Conservation (phyloP, 1,140 invertebrate species). For the Drosophila repleta region DNA sequence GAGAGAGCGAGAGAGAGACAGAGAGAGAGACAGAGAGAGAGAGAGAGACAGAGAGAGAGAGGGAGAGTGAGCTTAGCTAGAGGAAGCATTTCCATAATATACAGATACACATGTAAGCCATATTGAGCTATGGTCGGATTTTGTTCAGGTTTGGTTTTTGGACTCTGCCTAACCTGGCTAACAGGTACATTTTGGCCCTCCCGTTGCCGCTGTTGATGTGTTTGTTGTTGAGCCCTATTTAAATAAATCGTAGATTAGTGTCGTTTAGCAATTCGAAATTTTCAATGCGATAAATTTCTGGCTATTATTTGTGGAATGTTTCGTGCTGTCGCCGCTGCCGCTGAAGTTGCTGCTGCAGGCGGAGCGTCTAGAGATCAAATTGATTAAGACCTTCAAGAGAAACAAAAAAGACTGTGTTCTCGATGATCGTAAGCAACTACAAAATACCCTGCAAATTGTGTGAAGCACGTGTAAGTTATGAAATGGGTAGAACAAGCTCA, state of each 20-base stretch:
- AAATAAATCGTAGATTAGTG: conserved; percentile 80
- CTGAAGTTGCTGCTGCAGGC: not conserved
- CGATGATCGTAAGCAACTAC: not conserved
- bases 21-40: conserved; percentile 14
- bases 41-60: conserved; percentile 26
- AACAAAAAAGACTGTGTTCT: conserved; percentile 7
- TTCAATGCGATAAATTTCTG: conserved; percentile 39
- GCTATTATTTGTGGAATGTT: conserved; percentile 27
- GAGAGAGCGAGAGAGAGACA: not conserved
- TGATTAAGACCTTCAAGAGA: conserved; percentile 38
- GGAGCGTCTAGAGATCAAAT: conserved; percentile 14
- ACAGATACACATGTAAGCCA: conserved; percentile 27
- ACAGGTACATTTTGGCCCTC: conserved; percentile 50
- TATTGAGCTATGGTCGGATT: conserved; percentile 23
- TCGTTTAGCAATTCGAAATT: conserved; percentile 80
- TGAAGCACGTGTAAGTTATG: not conserved
- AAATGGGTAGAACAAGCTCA: no score
- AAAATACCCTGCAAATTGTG: not conserved
- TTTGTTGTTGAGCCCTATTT: conserved; percentile 52
- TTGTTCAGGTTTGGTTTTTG: conserved; percentile 11
- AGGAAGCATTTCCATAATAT: conserved; percentile 31
- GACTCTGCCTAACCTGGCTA: conserved; percentile 31
- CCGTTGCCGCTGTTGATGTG: not conserved
- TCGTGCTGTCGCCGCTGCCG: not conserved
- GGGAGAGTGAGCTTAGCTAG: conserved; percentile 24